These are phyloP conservation scores for Phrynosoma blainvillii DNA, from an alignment of 2,113 vertebrate genomes.

Conservation along the genomic window DNA sequence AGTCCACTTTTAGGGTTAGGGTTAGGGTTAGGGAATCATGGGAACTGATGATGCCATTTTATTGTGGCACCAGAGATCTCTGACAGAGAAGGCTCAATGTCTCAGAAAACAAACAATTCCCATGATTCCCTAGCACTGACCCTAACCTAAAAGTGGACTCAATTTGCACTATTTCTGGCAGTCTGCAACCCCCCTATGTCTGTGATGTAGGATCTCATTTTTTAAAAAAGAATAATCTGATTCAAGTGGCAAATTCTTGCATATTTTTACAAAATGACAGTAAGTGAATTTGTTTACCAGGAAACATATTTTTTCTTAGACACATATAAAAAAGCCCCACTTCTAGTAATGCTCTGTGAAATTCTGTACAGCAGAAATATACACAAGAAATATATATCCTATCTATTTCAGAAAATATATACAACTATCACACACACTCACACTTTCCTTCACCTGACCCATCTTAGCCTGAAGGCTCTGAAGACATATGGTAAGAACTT, in stretches of 20 bases:
- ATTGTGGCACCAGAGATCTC: no score
- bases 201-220: no score
- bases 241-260: not conserved
- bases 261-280: not conserved
- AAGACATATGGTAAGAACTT: conserved; percentile 65
- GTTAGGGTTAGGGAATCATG: no score
- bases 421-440: not conserved
- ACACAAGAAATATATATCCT: not conserved
- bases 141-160: no score
- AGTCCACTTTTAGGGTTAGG: no score
- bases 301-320: not conserved
- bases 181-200: no score
- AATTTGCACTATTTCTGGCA: no score
- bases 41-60: no score
- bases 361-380: not conserved
- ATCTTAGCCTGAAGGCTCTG: conserved; percentile 60
- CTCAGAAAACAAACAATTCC: no score
- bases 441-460: conserved; percentile 45
- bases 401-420: not conserved
- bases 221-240: not conserved
- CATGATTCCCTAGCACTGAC: no score
- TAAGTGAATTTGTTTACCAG: not conserved
- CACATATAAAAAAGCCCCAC: not conserved
- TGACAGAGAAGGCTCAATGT: no score
- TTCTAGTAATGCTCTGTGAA: not conserved